A percentile compares a stretch with the other conserved stretches of the same genome.
phyloP scores from a whole-genome alignment of 2,113 vertebrate genomes.

The Phalacrocorax aristotelis region DNA sequence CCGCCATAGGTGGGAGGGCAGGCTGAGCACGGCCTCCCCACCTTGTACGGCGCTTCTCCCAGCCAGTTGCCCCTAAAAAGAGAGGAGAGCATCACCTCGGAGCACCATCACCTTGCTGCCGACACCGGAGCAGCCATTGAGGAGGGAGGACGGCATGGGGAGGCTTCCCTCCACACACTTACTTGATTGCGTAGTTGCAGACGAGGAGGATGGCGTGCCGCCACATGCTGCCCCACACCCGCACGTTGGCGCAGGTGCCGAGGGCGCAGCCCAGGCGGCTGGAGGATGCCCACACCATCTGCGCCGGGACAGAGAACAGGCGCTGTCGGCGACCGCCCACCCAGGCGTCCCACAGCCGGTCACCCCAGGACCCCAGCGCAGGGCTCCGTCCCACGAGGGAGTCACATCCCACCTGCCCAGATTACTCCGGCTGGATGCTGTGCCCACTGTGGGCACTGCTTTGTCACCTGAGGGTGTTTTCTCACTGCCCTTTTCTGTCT shows the following conservation, averaged over 20 bases:
- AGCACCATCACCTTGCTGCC: rapidly evolving
- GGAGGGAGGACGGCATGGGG: background rate
- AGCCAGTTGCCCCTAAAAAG: conserved; percentile 89
- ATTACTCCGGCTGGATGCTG: background rate
- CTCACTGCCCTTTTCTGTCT: background rate
- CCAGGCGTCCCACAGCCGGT: rapidly evolving
- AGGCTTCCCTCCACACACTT: conserved; percentile 33
- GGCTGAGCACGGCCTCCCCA: conserved; percentile 83
- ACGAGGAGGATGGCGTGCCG: conserved; percentile 80
- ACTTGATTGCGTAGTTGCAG: conserved; percentile 95
- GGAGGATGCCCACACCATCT: conserved; percentile 94
- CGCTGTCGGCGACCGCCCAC: rapidly evolving
- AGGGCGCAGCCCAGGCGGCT: conserved; percentile 86
- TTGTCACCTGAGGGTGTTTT: background rate
- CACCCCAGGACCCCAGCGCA: rapidly evolving
- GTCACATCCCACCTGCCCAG: rapidly evolving
- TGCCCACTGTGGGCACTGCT: background rate
- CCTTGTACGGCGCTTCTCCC: conserved; percentile 85
- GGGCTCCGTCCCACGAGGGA: background rate
- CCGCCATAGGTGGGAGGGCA: conserved; percentile 84
- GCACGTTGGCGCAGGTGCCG: conserved; percentile 79
- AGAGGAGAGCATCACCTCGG: conserved; percentile 34
- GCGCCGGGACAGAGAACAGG: background rate
- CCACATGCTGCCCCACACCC: conserved; percentile 83
- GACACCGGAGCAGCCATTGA: rapidly evolving